phyloP scores from a whole-genome alignment of 2,113 vertebrate genomes.

The Taurulus bubalis region DNA sequence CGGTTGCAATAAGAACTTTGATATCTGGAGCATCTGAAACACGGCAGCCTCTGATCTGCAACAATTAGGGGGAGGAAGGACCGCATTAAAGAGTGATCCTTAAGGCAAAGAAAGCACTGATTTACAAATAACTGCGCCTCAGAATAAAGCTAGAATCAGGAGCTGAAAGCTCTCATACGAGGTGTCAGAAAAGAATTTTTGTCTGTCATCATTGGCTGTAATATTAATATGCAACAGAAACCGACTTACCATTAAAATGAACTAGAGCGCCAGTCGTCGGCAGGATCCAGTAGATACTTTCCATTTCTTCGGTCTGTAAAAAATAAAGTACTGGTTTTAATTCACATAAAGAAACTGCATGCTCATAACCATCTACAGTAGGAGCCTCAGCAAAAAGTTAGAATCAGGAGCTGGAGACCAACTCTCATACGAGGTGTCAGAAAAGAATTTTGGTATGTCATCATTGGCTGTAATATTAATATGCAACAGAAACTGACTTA shows the following conservation, averaged over 20 bases:
- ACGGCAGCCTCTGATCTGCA: background rate
- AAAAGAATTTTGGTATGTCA: conserved; percentile 33
- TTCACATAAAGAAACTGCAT: background rate
- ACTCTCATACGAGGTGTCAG: conserved; percentile 61
- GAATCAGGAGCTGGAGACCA: conserved; percentile 44
- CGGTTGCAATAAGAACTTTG: no score
- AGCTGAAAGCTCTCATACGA: conserved; percentile 51
- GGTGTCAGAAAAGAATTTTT: conserved; percentile 51
- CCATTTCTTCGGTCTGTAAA: background rate
- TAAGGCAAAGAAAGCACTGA: background rate
- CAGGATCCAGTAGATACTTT: background rate
- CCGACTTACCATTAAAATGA: conserved; percentile 2
- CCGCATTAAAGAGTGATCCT: background rate
- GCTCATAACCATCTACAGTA: no score
- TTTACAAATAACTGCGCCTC: conserved; percentile 12
- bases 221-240: background rate
- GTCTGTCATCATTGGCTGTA: conserved; percentile 31
- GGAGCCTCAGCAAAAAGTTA: conserved; percentile 31
- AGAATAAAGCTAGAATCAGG: conserved; percentile 48
- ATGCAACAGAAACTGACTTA: background rate
- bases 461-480: conserved; percentile 10
- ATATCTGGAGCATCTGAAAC: background rate
- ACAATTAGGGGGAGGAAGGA: background rate
- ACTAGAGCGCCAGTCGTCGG: background rate
- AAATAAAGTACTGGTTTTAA: background rate